Conservation (phyloP, 2,113 vertebrate species). For the Chaetops frenatus region DNA sequence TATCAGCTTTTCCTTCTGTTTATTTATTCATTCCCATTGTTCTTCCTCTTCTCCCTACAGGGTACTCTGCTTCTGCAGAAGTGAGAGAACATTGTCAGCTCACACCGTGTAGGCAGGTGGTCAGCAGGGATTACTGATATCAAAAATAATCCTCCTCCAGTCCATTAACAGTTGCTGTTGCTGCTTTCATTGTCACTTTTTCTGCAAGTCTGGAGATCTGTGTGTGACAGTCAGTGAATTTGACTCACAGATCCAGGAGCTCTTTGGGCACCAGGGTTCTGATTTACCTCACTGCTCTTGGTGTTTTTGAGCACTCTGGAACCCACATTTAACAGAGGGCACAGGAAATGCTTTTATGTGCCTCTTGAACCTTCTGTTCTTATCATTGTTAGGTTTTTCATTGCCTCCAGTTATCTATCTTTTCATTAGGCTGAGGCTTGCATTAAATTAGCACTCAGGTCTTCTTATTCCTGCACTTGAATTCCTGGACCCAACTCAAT, state of each 20-base stretch:
- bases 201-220: neutral
- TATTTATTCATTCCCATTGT: neutral
- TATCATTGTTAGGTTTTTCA: neutral
- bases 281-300: neutral
- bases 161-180: neutral
- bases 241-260: neutral
- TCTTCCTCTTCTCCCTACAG: neutral
- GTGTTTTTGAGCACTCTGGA: neutral
- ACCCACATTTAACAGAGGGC: neutral
- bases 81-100: accelerated
- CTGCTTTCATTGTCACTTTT: neutral
- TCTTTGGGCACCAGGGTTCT: neutral
- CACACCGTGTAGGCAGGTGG: neutral
- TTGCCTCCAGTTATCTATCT: neutral
- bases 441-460: neutral
- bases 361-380: neutral
- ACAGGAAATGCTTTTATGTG: neutral
- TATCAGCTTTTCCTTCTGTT: neutral
- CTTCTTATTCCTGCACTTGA: neutral
- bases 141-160: neutral
- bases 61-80: neutral
- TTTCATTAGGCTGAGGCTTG: neutral
- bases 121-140: neutral
- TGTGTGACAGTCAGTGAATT: neutral
- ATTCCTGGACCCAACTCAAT: neutral